phyloP scores from a whole-genome alignment of 2,113 vertebrate species.

The Corythornis cristatus region DNA sequence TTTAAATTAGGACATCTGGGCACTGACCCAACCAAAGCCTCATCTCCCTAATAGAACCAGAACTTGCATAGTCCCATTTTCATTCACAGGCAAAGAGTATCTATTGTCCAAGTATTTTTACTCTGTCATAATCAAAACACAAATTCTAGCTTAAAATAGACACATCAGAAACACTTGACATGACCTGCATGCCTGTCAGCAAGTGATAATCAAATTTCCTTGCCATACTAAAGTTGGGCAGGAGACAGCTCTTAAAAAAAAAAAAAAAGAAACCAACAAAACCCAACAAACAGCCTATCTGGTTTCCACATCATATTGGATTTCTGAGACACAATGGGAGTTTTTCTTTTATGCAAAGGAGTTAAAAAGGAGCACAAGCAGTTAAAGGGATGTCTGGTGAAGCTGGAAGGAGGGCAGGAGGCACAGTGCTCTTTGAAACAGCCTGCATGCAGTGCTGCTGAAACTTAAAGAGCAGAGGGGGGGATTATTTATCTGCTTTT shows the following conservation, averaged over 20 bases:
- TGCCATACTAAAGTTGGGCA: conserved; percentile 42
- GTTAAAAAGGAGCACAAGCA: not conserved
- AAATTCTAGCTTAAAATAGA: conserved; percentile 66
- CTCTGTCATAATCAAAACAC: conserved; percentile 58
- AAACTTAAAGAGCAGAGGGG: conserved; percentile 9
- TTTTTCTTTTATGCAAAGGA: not conserved
- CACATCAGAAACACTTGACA: conserved; percentile 53
- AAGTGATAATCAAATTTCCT: conserved; percentile 66
- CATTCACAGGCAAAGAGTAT: conserved; percentile 43
- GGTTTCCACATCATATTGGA: not conserved
- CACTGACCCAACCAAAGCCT: not conserved
- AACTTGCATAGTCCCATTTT: not conserved
- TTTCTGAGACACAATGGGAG: not conserved
- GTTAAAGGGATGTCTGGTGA: not conserved
- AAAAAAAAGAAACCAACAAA: not conserved
- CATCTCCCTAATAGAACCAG: not conserved
- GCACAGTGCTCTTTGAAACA: conserved; percentile 8
- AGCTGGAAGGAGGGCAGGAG: not conserved
- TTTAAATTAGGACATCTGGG: not conserved
- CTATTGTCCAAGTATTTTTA: conserved; percentile 42
- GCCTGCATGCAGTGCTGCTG: not conserved
- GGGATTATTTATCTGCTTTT: conserved; percentile 17
- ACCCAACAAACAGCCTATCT: not conserved
- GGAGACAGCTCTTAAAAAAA: not conserved
- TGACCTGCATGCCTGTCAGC: conserved; percentile 66